Evolutionary conservation across 2,888 invertebrate genomes (phyloP).

Genomic region (Congeria kusceri): DNA sequence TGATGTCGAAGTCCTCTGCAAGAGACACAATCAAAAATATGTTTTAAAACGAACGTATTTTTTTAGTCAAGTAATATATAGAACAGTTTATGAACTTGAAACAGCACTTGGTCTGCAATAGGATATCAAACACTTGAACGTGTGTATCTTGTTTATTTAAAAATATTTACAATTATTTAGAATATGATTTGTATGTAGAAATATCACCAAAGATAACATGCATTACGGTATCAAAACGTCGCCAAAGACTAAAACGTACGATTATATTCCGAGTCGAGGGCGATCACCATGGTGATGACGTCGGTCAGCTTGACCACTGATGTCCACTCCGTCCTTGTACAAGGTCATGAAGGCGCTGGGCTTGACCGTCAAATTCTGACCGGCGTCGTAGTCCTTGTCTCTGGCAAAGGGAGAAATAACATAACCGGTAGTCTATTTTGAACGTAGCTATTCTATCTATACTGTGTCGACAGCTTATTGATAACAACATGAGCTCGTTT

Average conservation of each 20-base stretch:
- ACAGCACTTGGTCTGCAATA: neutral
- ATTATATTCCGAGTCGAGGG: constrained; percentile 31
- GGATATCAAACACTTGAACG: no score
- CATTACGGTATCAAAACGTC: no score
- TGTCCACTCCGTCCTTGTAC: constrained; percentile 57
- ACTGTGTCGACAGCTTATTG: no score
- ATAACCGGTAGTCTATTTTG: no score
- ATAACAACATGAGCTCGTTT: no score
- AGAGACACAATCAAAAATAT: neutral
- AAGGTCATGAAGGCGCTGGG: constrained; percentile 58
- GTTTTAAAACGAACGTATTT: neutral
- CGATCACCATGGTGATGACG: constrained; percentile 58
- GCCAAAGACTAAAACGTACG: no score
- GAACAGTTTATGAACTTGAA: neutral
- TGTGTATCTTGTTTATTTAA: no score
- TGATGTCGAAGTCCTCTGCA: constrained; percentile 66
- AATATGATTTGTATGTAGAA: no score
- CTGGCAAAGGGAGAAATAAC: constrained; percentile 2
- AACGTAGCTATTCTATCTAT: no score
- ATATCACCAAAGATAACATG: no score
- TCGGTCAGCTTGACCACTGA: constrained; percentile 60
- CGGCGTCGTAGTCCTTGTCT: constrained; percentile 46
- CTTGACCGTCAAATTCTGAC: constrained; percentile 58
- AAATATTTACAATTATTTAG: no score
- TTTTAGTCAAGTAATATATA: neutral